phyloP scores from a whole-genome alignment of 2,113 vertebrate species.

The Myrmecobius fasciatus region DNA sequence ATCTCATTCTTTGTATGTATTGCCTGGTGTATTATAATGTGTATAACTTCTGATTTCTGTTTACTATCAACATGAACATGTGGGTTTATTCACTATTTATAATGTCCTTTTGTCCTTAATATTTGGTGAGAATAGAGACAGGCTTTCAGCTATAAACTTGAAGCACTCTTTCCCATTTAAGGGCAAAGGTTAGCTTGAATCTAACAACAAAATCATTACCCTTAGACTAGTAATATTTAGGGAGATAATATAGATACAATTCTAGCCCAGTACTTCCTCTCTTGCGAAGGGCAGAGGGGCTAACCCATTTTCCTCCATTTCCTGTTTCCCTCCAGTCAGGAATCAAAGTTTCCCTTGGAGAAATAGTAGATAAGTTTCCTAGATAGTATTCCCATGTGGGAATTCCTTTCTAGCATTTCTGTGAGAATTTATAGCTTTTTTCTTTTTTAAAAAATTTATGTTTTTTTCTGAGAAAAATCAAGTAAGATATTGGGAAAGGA shows the following conservation, averaged over 20 bases:
- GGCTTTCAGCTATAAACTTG: not conserved
- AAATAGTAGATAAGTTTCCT: not conserved
- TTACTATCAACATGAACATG: not conserved
- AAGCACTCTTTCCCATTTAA: not conserved
- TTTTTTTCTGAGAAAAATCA: conserved; percentile 24
- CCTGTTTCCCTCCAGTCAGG: not conserved
- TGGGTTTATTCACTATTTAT: not conserved
- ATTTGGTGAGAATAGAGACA: not conserved
- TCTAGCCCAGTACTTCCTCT: not conserved
- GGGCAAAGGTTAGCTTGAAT: not conserved
- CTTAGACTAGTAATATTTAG: not conserved
- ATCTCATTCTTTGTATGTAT: not conserved
- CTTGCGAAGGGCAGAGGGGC: not conserved
- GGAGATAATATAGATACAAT: not conserved
- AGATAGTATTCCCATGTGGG: not conserved
- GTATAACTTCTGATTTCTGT: not conserved
- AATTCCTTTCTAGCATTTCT: not conserved
- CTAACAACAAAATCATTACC: not conserved
- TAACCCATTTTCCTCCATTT: not conserved
- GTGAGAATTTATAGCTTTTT: not conserved
- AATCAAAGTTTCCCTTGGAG: not conserved
- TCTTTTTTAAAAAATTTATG: not conserved
- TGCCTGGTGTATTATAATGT: not conserved
- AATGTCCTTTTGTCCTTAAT: not conserved
- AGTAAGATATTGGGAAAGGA: conserved; percentile 4